Evolutionary conservation across 1,140 invertebrate genomes (phyloP), one percentile per base, ranked within the genome.

Genomic region (Dinoponera quadriceps): DNA sequence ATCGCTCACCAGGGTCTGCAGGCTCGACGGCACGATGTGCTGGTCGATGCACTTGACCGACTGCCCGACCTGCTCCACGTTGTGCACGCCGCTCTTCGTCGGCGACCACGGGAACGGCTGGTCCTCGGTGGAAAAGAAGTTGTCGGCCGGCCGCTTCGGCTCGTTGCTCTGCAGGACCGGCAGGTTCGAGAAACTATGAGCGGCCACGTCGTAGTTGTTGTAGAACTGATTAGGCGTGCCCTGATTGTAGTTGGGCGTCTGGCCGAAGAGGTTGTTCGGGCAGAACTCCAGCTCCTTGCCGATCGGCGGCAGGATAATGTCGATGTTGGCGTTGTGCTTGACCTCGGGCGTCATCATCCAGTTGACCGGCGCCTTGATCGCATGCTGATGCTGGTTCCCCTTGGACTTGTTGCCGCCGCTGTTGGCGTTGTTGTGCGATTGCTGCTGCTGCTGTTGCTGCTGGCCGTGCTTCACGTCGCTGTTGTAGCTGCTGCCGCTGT

Each of bases 341-440:
- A 94, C 92, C 80, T 95, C 95, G 2, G 95, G 95, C 0, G 95
- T 95, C 87, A 96, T 96, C 96, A 96, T 96, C 96, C 96, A 96
- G 84, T 96, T 96, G 0, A 96, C 95, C 0, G 95, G 94, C 2
- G 94, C 93, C 82, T 94, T 93, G 3, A 91, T 86, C 0, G 90
- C 55, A 3, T 92, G 88, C 65, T 91, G 89, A 65, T 90, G 83
- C 18, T 90, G 85, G 44, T 89, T 85, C 25, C 22, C 16, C 22
- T 90, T 86, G 0, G 83, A 68, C n/a, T 90, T 87, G 7, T 57
- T 66, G n/a, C 25, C 86, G n/a, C 44, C 72, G 5, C 54, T 89
- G 82, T 60, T 86, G 77, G 69, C 92, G 89, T 55, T 89, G 86
- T 1, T 87, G 63, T 87, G 84, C 25, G 87, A 83, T 80, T 88